Evolutionary conservation across 2,797 vertebrate species (phyloP).

Genomic region (Sphenodon punctatus): DNA sequence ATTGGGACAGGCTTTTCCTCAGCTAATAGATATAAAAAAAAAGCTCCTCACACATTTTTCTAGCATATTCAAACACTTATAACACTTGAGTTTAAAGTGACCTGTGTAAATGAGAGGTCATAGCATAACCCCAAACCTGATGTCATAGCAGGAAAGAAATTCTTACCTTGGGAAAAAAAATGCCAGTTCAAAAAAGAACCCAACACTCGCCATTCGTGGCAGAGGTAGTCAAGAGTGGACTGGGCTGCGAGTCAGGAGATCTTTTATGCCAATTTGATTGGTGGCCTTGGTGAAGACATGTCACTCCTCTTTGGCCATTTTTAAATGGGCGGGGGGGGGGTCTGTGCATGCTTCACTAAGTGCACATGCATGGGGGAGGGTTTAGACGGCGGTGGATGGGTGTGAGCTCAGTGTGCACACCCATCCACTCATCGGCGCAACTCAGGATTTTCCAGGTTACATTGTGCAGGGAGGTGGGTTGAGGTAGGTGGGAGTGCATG

Average conservation of each 20-base stretch:
- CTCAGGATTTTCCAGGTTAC: too few species aligned
- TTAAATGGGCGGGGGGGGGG: too few species aligned
- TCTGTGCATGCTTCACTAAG: too few species aligned
- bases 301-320: too few species aligned
- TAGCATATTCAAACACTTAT: background rate
- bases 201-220: background rate
- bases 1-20: background rate
- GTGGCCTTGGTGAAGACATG: too few species aligned
- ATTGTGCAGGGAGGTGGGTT: too few species aligned
- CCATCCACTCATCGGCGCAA: too few species aligned
- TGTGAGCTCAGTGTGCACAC: too few species aligned
- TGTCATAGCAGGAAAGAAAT: background rate
- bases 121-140: background rate
- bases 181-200: background rate
- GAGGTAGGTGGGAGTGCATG: too few species aligned
- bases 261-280: too few species aligned
- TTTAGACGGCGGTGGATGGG: too few species aligned
- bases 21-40: background rate
- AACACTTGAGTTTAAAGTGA: rapidly evolving
- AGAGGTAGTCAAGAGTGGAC: background rate
- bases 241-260: background rate
- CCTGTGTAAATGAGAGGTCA: rapidly evolving
- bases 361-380: too few species aligned
- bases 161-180: background rate
- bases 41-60: background rate